A percentile compares a stretch with the other conserved stretches of the same genome.
Evolutionary conservation across 2,113 vertebrate species (phyloP).

Genomic region (Ailuropoda melanoleuca): DNA sequence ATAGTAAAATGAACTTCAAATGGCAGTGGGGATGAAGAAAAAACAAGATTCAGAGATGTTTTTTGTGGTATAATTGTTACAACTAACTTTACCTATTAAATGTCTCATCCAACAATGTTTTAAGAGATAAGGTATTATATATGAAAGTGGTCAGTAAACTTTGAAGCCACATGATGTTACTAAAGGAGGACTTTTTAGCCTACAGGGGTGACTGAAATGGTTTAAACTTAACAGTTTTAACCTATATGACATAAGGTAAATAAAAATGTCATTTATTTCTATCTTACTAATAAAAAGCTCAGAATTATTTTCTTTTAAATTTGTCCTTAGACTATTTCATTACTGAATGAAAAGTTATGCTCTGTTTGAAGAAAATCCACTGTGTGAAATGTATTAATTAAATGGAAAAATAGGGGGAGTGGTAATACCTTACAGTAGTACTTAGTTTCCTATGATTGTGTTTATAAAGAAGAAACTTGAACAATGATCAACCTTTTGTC

Average conservation of each 20-base stretch:
- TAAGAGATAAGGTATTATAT: not conserved
- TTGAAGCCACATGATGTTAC: not conserved
- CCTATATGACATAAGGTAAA: not conserved
- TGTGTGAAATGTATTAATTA: not conserved
- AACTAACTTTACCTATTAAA: not conserved
- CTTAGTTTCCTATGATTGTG: not conserved
- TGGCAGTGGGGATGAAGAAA: not conserved
- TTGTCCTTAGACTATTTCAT: not conserved
- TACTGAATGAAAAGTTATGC: not conserved
- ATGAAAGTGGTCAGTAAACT: not conserved
- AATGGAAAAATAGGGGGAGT: not conserved
- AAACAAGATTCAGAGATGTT: not conserved
- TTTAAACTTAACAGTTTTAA: not conserved
- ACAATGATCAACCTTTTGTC: not conserved
- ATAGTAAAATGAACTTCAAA: not conserved
- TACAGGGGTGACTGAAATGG: not conserved
- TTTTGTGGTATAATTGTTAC: not conserved
- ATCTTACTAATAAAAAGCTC: not conserved
- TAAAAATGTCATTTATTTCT: conserved; percentile 7
- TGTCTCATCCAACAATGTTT: not conserved
- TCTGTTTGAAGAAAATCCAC: not conserved
- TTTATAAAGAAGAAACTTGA: not conserved
- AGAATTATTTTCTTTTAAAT: not conserved
- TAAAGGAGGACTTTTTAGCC: not conserved
- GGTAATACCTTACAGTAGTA: not conserved